phyloP scores from a whole-genome alignment of 2,113 vertebrate species.

The Hippopotamus amphibius region DNA sequence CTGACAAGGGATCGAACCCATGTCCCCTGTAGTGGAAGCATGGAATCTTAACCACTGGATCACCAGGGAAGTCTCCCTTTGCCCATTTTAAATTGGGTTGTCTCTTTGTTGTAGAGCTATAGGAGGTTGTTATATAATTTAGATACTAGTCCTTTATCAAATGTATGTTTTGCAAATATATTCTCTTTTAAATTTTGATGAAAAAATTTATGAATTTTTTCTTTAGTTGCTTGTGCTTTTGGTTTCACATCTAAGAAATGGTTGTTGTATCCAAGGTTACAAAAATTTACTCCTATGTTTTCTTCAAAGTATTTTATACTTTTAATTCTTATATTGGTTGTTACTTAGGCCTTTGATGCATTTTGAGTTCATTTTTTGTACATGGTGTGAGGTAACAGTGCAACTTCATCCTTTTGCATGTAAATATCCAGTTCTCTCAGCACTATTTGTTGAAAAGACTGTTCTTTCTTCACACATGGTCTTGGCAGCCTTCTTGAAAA shows the following conservation, averaged over 20 bases:
- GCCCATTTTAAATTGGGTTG: background rate
- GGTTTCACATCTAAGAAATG: background rate
- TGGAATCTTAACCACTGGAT: too few species aligned
- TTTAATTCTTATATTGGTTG: background rate
- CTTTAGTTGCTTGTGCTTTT: background rate
- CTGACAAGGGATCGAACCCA: too few species aligned
- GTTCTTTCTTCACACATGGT: background rate
- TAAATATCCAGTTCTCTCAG: background rate
- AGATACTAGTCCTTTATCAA: background rate
- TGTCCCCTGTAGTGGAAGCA: too few species aligned
- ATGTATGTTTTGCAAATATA: background rate
- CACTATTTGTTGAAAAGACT: background rate
- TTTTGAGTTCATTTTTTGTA: background rate
- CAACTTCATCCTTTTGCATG: background rate
- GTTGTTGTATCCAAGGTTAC: background rate
- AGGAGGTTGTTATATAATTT: background rate
- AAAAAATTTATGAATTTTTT: background rate
- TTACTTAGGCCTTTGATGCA: background rate
- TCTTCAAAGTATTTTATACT: background rate
- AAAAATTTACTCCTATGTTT: background rate
- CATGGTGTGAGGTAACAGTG: background rate
- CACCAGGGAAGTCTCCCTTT: background rate
- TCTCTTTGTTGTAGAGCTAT: too few species aligned
- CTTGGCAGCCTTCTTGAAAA: background rate
- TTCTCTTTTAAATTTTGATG: background rate